Base-by-base conservation (phyloP, 2,797 vertebrate species). In the Schizothorax lantsangensis region DNA sequence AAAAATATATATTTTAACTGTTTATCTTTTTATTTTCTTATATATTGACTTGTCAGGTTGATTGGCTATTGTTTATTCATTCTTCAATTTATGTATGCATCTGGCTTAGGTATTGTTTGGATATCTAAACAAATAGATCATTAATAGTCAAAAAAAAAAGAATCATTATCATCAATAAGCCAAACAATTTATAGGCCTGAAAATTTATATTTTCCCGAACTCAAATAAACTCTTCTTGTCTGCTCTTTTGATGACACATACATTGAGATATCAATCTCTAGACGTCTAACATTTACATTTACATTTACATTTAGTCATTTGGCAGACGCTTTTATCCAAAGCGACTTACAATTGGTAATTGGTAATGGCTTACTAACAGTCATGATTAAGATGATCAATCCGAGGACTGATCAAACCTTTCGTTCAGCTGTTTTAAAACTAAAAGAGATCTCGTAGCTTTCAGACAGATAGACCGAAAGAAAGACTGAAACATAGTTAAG, bases 401-500 rank as follows among this genome's bases (percentile, higher is more conserved):
- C 17, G 21, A 59, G 17, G 8, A 54, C 38, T 54, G 52, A 40
- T 17, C 21, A 54, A 43, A 49, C 26, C 12, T 69, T 36, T 81
- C 30, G 21, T 59, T 17, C 36, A 78, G 40, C 23, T 73, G 40
- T 73, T 73, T 72, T 72, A 43, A 71, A 45, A 45, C 1, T 10
- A 38, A 45, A 26, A 73, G 23, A 72, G 23, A 26, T 15, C 15
- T 17, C 4, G 15, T 49, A 5, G 23, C 9, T 64, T 64, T 64
- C 15, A 81, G 62, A 49, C 10, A 47, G 40, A 64, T 15, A 40
- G 30, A 84, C 14, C 47, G 43, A 52, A 43, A 52, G 23, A 66
- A 52, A 40, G 59, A 78, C 6, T 68, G 64, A 54, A 72, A 82
- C 47, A 40, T 6, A 38, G 81, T 72, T 69, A 82, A 82, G n/a